Conservation (phyloP, 2,797 vertebrate genomes). For the Sylvia borin region DNA sequence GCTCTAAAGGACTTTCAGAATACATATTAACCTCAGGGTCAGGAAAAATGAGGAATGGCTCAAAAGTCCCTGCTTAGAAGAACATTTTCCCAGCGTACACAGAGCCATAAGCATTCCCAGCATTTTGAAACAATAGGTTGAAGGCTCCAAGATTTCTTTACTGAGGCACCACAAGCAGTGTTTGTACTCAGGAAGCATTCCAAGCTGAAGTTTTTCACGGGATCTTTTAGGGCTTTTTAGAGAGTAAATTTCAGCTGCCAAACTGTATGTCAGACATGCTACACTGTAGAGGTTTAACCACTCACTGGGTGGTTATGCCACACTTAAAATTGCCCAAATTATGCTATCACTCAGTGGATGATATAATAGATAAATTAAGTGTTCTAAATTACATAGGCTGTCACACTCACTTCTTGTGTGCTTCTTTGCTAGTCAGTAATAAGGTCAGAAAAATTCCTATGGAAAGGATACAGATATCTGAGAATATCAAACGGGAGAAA, state of each 20-base stretch:
- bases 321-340: conserved; percentile 29
- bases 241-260: background rate
- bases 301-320: background rate
- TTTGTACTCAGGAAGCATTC: background rate
- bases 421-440: background rate
- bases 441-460: background rate
- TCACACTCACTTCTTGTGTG: background rate
- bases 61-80: background rate
- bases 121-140: background rate
- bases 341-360: conserved; percentile 12
- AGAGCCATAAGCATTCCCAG: background rate
- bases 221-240: background rate
- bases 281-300: background rate
- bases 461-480: background rate
- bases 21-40: background rate
- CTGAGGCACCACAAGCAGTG: background rate
- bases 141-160: background rate
- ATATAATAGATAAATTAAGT: conserved; percentile 46
- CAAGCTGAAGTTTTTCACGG: background rate
- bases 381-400: conserved; percentile 22
- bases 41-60: background rate
- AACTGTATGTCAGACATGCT: background rate
- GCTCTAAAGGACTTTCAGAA: background rate
- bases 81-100: background rate
- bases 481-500: background rate